Conservation (phyloP, 2,113 vertebrate species). For the Procapra przewalskii region DNA sequence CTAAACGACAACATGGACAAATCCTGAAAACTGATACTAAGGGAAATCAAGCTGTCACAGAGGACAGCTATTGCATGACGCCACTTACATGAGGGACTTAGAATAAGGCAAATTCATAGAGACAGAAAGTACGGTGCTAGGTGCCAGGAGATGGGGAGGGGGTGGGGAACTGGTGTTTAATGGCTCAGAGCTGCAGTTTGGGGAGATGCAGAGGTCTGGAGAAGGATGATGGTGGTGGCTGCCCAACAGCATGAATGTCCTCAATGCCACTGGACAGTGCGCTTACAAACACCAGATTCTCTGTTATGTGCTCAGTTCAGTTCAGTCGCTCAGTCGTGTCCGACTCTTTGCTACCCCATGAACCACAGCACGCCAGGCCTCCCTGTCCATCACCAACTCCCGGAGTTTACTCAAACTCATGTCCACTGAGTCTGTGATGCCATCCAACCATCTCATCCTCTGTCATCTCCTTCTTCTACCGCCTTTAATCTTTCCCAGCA, state of each 20-base stretch:
- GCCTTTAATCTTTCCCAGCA: too few relatives aligned
- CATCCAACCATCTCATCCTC: too few relatives aligned
- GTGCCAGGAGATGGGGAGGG: background rate
- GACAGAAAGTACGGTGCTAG: background rate
- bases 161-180: background rate
- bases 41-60: background rate
- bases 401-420: too few relatives aligned
- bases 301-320: background rate
- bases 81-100: fast-evolving
- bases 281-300: too few relatives aligned
- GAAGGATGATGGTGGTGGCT: background rate
- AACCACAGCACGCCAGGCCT: too few relatives aligned
- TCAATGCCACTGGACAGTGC: background rate
- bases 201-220: background rate
- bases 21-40: background rate
- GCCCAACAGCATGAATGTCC: fast-evolving
- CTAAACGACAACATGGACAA: background rate
- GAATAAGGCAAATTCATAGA: background rate
- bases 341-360: too few relatives aligned
- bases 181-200: background rate
- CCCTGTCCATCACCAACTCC: too few relatives aligned
- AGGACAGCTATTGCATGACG: fast-evolving
- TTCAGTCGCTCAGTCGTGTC: too few relatives aligned
- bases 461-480: too few relatives aligned
- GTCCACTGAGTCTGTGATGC: too few relatives aligned